Conservation (phyloP, 2,797 vertebrate species). For the Cacajao melanocephalus region DNA sequence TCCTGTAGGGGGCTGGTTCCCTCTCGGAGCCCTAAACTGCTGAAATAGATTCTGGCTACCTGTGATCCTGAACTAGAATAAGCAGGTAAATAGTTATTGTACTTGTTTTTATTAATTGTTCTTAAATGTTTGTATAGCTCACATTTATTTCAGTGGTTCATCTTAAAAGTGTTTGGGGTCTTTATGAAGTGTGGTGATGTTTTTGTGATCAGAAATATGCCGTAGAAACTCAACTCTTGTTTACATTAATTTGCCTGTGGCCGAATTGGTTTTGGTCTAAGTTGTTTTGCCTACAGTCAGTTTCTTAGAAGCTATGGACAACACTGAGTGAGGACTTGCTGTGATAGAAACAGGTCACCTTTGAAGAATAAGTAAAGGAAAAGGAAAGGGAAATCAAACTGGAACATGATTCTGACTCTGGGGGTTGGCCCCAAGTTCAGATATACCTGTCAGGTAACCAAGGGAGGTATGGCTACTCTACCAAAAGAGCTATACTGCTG, state of each 20-base stretch:
- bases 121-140: neutral
- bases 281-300: neutral
- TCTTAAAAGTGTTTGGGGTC: neutral
- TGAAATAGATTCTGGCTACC: neutral
- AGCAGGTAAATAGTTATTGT: too few species aligned
- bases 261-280: neutral
- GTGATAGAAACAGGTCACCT: neutral
- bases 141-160: neutral
- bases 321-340: neutral
- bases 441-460: neutral
- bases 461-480: neutral
- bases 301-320: neutral
- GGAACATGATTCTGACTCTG: neutral
- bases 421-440: neutral
- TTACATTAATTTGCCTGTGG: neutral
- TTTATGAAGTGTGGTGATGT: neutral
- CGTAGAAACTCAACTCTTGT: neutral
- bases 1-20: neutral
- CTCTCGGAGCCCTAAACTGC: neutral
- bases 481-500: neutral
- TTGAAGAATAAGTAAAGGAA: neutral
- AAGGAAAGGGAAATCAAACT: neutral
- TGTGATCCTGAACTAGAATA: neutral
- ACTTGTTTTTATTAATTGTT: neutral
- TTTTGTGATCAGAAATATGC: neutral